phyloP scores from a whole-genome alignment of 2,888 invertebrate species.

The Candidula unifasciata region DNA sequence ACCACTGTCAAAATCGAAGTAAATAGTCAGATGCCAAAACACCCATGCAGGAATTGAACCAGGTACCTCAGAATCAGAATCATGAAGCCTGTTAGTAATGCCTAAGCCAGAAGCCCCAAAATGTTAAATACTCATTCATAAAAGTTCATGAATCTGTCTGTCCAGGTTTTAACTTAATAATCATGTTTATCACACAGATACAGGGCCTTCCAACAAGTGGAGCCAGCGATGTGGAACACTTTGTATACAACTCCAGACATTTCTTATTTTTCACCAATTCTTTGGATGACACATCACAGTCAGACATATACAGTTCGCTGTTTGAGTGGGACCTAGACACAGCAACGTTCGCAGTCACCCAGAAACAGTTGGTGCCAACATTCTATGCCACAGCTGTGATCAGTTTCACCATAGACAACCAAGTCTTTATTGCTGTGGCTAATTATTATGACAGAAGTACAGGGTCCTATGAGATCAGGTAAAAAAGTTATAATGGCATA shows the following conservation, averaged over 20 bases:
- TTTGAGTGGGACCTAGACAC: constrained; percentile 69
- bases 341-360: constrained; percentile 60
- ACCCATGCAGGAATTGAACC: too few species aligned
- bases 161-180: neutral
- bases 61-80: too few species aligned
- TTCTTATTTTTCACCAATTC: constrained; percentile 71
- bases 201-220: constrained; percentile 71
- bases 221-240: constrained; percentile 69
- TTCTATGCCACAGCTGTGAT: constrained; percentile 67
- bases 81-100: too few species aligned
- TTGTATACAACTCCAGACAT: constrained; percentile 58
- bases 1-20: too few species aligned
- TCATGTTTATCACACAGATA: constrained; percentile 59
- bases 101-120: too few species aligned
- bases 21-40: too few species aligned
- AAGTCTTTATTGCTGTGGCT: constrained; percentile 68
- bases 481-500: neutral
- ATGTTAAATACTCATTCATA: neutral
- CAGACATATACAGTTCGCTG: constrained; percentile 64
- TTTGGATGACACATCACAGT: constrained; percentile 65
- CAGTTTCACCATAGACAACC: constrained; percentile 63
- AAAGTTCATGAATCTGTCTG: neutral
- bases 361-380: constrained; percentile 66
- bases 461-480: constrained; percentile 57
- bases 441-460: constrained; percentile 66